Conservation (phyloP, 1,140 invertebrate genomes). For the Drosophila triauraria region DNA sequence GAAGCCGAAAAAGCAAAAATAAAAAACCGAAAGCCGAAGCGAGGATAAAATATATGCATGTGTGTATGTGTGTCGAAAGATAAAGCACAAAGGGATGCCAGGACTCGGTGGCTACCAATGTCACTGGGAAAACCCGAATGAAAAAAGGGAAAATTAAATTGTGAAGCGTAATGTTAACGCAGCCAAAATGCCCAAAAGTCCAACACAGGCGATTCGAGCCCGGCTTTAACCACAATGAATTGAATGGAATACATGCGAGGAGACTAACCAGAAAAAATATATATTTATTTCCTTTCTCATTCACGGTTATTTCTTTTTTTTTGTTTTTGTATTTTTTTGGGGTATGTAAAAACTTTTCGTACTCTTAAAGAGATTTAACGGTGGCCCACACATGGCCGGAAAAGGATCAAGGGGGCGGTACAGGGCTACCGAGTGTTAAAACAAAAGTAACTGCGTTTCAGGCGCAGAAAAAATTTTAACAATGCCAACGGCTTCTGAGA, state of each 20-base stretch:
- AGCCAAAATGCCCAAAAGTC: conserved; percentile 70
- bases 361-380: conserved; percentile 33
- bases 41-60: conserved; percentile 22
- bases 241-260: conserved; percentile 55
- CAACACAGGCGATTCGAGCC: conserved; percentile 42
- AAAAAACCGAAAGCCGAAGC: conserved; percentile 30
- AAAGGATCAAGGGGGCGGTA: conserved; percentile 1
- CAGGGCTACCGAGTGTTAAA: conserved; percentile 15
- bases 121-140: conserved; percentile 30
- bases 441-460: conserved; percentile 61
- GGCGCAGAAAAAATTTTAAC: conserved; percentile 59
- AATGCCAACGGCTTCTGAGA: conserved; percentile 48
- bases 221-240: conserved; percentile 71
- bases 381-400: conserved; percentile 26
- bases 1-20: conserved; percentile 36
- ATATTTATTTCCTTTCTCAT: conserved; percentile 29
- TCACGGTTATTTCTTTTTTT: neutral
- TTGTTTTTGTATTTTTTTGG: conserved; percentile 6
- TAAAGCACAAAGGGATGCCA: conserved; percentile 62
- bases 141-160: conserved; percentile 58
- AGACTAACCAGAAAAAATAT: conserved; percentile 51
- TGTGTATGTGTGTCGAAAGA: conserved; percentile 43
- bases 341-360: conserved; percentile 24
- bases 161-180: conserved; percentile 64
- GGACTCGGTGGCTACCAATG: conserved; percentile 43